Evolutionary conservation across 2,113 vertebrate genomes (phyloP), one percentile per base, ranked within the genome.

Genomic region (Gila orcuttii): DNA sequence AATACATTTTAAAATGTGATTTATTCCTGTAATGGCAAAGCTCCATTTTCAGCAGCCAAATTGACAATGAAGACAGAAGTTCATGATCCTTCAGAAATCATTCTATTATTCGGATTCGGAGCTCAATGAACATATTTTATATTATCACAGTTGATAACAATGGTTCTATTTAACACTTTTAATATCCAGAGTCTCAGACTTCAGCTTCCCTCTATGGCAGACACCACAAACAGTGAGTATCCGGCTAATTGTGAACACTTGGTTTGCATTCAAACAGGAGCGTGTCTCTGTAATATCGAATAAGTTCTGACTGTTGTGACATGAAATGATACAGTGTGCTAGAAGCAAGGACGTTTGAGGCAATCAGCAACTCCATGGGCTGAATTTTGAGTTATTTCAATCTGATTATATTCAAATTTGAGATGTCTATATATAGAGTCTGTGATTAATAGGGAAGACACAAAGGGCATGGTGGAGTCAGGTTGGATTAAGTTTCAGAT

Each of bases 401-500:
- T 79, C 23, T 62, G 69, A 52, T 60, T 62, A 74, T 74, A 64
- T 75, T 86, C 55, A 57, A 86, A 77, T 69, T 52, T 57, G 59
- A 50, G 76, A 66, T 36, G 62, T 64, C 69, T 79, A 82, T 73
- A 21, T 71, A 78, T 31, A 85, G 62, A 79, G 47, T 36, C 31
- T 2, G 42, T 86, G 87, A 87, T 68, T 90, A 89, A 89, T 82
- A 83, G 52, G 42, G 60, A 73, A 82, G 78, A 60, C 76, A 75
- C n/a, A 60, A 42, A 78, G 77, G 28, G 73, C 52, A 11, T 42
- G 82, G 79, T 68, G 11, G 75, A 89, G 86, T 85, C 88, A 85
- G 87, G 90, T 86, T 91, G 88, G 89, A 91, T 91, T 92, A 92
- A 89, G 85, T 62, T 87, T 85, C 88, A 88, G 87, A 89, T 87